phyloP scores from a whole-genome alignment of 2,888 invertebrate genomes.

The Pteria penguin region DNA sequence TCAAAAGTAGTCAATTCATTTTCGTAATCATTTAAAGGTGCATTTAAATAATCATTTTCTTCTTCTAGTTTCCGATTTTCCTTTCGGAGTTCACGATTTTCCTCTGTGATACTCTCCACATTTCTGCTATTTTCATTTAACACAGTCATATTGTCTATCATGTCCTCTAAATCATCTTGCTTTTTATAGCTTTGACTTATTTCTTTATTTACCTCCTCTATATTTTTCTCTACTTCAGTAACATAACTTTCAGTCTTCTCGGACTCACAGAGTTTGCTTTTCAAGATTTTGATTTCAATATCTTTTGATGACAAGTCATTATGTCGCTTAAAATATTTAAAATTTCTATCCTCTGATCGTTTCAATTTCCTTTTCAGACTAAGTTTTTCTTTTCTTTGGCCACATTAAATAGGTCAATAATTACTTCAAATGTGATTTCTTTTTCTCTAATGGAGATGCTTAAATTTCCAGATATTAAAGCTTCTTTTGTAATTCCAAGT shows the following conservation, averaged over 20 bases:
- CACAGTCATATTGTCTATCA: not conserved
- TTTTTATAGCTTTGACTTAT: not conserved
- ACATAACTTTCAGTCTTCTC: not conserved
- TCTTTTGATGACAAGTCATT: constrained; percentile 1
- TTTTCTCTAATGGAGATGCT: no score
- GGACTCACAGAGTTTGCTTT: not conserved
- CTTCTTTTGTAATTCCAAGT: no score
- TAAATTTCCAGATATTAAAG: no score
- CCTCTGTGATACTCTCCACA: not conserved
- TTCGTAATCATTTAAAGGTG: not conserved
- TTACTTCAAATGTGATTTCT: no score
- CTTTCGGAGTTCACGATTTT: not conserved
- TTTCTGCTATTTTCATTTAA: not conserved
- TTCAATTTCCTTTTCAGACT: constrained; percentile 7
- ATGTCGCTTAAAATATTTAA: not conserved
- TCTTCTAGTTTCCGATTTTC: not conserved
- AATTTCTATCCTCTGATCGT: not conserved
- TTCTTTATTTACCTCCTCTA: constrained; percentile 1
- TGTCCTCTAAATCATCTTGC: not conserved
- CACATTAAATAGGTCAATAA: no score
- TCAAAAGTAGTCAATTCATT: not conserved
- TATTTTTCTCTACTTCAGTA: not conserved
- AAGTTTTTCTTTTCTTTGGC: constrained; percentile 25
- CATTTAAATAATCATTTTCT: constrained; percentile 1
- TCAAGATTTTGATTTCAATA: constrained; percentile 1